Evolutionary conservation across 2,113 vertebrate genomes (phyloP).

Genomic region (Ammodytes marinus): DNA sequence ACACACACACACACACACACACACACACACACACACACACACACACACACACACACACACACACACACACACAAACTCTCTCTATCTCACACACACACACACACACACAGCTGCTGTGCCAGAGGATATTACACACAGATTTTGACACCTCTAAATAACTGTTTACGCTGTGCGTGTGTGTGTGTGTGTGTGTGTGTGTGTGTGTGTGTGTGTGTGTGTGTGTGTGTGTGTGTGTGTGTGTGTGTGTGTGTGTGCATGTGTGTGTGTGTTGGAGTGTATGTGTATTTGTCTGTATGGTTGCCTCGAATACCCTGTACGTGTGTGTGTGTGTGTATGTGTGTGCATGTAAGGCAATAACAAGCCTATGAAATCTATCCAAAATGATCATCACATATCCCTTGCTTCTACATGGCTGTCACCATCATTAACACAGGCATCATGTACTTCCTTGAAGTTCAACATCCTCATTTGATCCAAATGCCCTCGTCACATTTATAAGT

Average conservation of each 20-base stretch:
- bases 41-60: conserved; percentile 20
- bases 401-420: conserved; percentile 51
- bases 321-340: conserved; percentile 29
- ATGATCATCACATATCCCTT: conserved; percentile 52
- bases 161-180: conserved; percentile 65
- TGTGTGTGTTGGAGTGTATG: conserved; percentile 46
- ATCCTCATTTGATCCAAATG: conserved; percentile 56
- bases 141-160: conserved; percentile 83
- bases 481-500: conserved; percentile 41
- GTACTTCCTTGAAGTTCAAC: conserved; percentile 51
- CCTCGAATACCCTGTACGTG: conserved; percentile 22
- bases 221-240: conserved; percentile 32
- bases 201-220: conserved; percentile 15
- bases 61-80: conserved; percentile 26
- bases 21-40: conserved; percentile 32
- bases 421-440: conserved; percentile 55
- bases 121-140: conserved; percentile 77
- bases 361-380: conserved; percentile 67
- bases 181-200: conserved; percentile 40
- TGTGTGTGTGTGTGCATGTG: conserved; percentile 53
- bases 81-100: conserved; percentile 25
- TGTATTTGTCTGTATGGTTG: conserved; percentile 40
- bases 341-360: conserved; percentile 15
- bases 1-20: conserved; percentile 21
- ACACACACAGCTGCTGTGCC: conserved; percentile 63